Evolutionary conservation across 2,888 invertebrate genomes (phyloP).

Genomic region (Drosophila meridionalis): DNA sequence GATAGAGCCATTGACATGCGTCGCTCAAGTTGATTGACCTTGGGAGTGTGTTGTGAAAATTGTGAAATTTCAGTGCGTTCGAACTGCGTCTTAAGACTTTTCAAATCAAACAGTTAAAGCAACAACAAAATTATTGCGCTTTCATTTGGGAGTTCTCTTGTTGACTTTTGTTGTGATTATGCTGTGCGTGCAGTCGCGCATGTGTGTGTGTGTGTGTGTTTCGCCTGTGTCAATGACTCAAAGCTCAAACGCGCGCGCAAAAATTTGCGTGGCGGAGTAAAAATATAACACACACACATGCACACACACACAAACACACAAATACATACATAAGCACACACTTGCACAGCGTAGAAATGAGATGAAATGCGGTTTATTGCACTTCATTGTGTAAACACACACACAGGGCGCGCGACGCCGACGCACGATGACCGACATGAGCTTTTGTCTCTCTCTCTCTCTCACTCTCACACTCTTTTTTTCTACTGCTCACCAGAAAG

Average conservation of each 20-base stretch:
- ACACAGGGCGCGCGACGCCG: conserved; percentile 37
- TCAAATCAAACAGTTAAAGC: conserved; percentile 18
- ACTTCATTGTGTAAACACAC: conserved; percentile 68
- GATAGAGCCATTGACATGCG: conserved; percentile 66
- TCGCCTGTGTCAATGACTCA: conserved; percentile 71
- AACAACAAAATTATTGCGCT: conserved; percentile 14
- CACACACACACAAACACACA: background rate
- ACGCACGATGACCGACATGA: conserved; percentile 32
- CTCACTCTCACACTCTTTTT: background rate
- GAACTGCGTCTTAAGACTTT: conserved; percentile 37
- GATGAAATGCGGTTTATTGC: conserved; percentile 74
- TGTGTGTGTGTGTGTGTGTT: conserved; percentile 13
- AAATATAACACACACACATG: conserved; percentile 50
- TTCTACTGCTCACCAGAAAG: conserved; percentile 22
- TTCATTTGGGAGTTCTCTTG: conserved; percentile 25
- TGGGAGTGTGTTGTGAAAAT: conserved; percentile 44
- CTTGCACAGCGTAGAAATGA: conserved; percentile 32
- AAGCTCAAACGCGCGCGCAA: conserved; percentile 73
- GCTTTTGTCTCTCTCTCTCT: conserved; percentile 35
- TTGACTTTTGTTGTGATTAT: conserved; percentile 30
- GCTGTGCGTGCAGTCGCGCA: conserved; percentile 23
- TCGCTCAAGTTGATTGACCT: conserved; percentile 75
- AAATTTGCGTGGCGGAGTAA: conserved; percentile 46
- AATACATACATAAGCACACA: background rate
- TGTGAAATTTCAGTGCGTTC: conserved; percentile 22